Conservation (phyloP, 53 echinoderm and acorn worm genomes). For the Holothuria scabra region DNA sequence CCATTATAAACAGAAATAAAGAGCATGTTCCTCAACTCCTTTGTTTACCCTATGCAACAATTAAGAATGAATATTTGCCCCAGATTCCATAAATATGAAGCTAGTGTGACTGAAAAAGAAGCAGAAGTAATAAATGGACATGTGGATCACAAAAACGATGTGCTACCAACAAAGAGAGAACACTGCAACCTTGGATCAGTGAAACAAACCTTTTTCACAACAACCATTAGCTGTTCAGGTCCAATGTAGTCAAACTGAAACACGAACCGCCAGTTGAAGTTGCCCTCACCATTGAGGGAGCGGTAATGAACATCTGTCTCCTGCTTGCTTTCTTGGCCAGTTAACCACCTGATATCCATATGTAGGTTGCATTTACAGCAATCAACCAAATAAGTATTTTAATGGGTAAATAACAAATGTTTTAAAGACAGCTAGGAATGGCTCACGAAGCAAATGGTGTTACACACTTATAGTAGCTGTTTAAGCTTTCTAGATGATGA, state of each 20-base stretch:
- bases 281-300: slow-evolving; percentile 93
- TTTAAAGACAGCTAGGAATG: no score
- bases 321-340: slow-evolving; percentile 66
- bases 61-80: no score
- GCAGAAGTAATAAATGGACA: neutral
- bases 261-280: slow-evolving; percentile 99
- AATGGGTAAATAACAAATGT: no score
- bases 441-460: no score
- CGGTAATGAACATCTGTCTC: slow-evolving; percentile 97
- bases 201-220: slow-evolving; percentile 74
- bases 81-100: neutral
- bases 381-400: no score
- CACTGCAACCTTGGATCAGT: neutral
- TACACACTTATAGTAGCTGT: no score
- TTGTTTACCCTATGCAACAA: no score
- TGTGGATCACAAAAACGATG: no score
- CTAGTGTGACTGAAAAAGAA: neutral
- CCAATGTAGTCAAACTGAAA: slow-evolving; percentile 96
- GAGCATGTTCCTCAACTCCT: no score
- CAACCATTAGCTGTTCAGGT: slow-evolving; percentile 84
- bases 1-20: no score
- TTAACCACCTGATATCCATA: slow-evolving; percentile 50
- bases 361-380: no score
- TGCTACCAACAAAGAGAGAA: neutral
- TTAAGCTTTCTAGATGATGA: no score